Evolutionary conservation across 2,797 vertebrate genomes (phyloP).

Genomic region (Gymnothorax reevesii): DNA sequence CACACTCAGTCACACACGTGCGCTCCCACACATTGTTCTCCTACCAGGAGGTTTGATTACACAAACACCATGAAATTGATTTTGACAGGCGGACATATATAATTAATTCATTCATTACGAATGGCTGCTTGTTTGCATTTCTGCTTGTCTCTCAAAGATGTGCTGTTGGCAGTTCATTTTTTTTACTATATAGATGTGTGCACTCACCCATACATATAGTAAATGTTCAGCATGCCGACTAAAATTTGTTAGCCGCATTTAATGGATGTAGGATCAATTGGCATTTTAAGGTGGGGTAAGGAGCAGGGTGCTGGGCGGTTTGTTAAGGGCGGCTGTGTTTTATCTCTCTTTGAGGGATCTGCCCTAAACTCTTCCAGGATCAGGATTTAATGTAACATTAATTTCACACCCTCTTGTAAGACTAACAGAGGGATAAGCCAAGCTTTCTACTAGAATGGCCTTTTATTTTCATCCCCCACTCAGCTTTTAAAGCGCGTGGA

Average conservation of each 20-base stretch:
- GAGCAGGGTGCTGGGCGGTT: not conserved
- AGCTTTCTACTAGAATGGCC: constrained; percentile 10
- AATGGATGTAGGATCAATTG: not conserved
- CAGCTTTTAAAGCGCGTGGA: constrained; percentile 5
- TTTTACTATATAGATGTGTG: not conserved
- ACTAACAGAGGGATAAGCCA: not conserved
- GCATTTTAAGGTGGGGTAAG: not conserved
- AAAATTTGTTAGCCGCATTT: not conserved
- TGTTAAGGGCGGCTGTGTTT: not conserved
- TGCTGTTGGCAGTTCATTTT: not conserved
- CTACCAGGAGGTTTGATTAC: not conserved
- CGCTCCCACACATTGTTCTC: not conserved
- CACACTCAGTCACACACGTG: not conserved
- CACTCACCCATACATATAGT: not conserved
- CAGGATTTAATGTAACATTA: constrained; percentile 22
- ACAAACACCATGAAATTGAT: not conserved
- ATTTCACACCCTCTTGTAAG: constrained; percentile 1
- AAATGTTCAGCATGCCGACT: not conserved
- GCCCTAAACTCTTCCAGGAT: not conserved
- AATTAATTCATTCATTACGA: not conserved
- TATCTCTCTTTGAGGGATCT: constrained; percentile 1
- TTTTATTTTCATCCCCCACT: not conserved
- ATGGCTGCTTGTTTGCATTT: not conserved
- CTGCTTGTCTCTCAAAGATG: not conserved
- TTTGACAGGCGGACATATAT: not conserved